phyloP scores from a whole-genome alignment of 2,797 vertebrate genomes.

The Serranus cabrilla region DNA sequence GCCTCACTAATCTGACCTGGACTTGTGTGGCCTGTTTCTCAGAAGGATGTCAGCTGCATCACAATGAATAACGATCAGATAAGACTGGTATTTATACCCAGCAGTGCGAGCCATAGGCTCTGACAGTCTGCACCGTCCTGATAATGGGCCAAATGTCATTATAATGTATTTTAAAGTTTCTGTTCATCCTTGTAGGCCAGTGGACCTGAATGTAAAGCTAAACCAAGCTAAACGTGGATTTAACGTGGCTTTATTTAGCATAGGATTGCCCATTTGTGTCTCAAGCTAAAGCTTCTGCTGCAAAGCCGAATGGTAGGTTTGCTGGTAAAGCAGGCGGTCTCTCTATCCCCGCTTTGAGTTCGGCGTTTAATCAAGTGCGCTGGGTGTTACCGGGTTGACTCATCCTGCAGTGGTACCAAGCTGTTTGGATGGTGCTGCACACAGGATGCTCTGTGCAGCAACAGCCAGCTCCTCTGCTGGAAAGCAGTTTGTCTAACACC shows the following conservation, averaged over 20 bases:
- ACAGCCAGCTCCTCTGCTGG: neutral
- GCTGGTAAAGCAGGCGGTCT: constrained; percentile 4
- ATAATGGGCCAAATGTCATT: neutral
- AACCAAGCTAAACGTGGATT: constrained; percentile 3
- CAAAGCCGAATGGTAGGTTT: constrained; percentile 22
- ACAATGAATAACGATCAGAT: constrained; percentile 60
- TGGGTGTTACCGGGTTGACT: constrained; percentile 44
- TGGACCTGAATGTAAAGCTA: constrained; percentile 15
- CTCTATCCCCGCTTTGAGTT: constrained; percentile 26
- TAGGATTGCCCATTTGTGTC: constrained; percentile 32
- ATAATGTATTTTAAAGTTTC: constrained; percentile 1
- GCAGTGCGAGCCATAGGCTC: constrained; percentile 18
- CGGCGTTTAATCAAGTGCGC: constrained; percentile 1
- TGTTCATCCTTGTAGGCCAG: neutral
- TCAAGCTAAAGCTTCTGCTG: constrained; percentile 19
- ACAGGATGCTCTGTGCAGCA: constrained; percentile 6
- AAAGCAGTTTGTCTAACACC: constrained; percentile 35
- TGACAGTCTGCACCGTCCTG: constrained; percentile 4
- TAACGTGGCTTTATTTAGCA: constrained; percentile 20
- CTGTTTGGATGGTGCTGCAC: constrained; percentile 29
- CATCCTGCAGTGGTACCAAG: constrained; percentile 35
- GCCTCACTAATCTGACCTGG: constrained; percentile 34
- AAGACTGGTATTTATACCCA: constrained; percentile 5
- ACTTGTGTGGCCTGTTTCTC: constrained; percentile 42
- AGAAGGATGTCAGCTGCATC: constrained; percentile 62